Conservation (phyloP, 2,113 vertebrate species). For the Pyrgilauda ruficollis region DNA sequence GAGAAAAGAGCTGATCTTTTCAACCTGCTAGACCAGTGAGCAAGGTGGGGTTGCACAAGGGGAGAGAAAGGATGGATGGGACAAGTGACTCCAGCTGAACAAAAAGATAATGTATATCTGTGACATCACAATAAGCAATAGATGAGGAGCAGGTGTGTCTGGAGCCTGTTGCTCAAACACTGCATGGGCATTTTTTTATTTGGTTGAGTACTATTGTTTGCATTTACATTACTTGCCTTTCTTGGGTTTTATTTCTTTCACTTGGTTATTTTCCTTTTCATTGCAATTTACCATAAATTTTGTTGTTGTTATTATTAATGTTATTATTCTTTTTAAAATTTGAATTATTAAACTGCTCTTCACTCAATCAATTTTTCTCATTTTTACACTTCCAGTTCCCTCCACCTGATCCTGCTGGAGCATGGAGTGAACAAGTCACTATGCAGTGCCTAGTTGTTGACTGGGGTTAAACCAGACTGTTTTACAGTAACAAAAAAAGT, state of each 20-base stretch:
- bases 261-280: not conserved
- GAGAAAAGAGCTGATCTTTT: not conserved
- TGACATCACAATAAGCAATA: not conserved
- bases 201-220: not conserved
- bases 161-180: not conserved
- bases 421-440: not conserved
- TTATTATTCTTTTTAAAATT: not conserved
- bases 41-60: not conserved
- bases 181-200: not conserved
- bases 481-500: not conserved
- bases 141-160: not conserved
- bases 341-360: not conserved
- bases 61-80: not conserved
- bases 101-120: not conserved
- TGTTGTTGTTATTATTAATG: not conserved
- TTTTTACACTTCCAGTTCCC: not conserved
- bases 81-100: not conserved
- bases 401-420: not conserved
- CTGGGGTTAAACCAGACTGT: not conserved
- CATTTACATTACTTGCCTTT: not conserved
- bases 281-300: not conserved
- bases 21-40: rapidly evolving
- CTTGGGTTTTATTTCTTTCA: not conserved
- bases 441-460: no score
- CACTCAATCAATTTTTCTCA: not conserved